phyloP scores from a whole-genome alignment of 2,888 invertebrate genomes.

The Ferdinandea cuprea region DNA sequence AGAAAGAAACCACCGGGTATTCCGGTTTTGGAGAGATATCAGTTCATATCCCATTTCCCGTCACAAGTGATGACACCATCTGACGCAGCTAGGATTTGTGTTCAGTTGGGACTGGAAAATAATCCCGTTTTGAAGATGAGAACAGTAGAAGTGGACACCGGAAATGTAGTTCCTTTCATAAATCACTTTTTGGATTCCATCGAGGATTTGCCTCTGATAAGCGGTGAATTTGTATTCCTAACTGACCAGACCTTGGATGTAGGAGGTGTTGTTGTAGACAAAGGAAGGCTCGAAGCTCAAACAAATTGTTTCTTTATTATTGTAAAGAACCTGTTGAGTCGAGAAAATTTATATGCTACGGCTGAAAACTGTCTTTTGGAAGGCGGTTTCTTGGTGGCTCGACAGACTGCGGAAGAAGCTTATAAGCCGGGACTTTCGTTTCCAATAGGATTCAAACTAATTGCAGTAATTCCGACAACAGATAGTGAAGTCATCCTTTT shows the following conservation, averaged over 20 bases:
- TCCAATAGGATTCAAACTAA: slow-evolving; percentile 78
- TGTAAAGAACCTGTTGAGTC: slow-evolving; percentile 76
- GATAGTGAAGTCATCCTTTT: slow-evolving; percentile 78
- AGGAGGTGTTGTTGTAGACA: slow-evolving; percentile 85
- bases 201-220: slow-evolving; percentile 88
- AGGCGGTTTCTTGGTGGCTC: slow-evolving; percentile 86
- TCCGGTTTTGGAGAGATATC: slow-evolving; percentile 91
- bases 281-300: slow-evolving; percentile 84
- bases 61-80: slow-evolving; percentile 77
- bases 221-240: slow-evolving; percentile 86
- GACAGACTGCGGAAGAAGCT: slow-evolving; percentile 77
- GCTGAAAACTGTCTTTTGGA: slow-evolving; percentile 84
- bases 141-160: slow-evolving; percentile 85
- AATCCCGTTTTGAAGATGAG: slow-evolving; percentile 86
- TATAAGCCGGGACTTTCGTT: slow-evolving; percentile 81
- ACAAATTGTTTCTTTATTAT: slow-evolving; percentile 80
- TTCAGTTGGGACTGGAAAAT: slow-evolving; percentile 91
- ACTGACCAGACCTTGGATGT: slow-evolving; percentile 77
- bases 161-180: slow-evolving; percentile 84
- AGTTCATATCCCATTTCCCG: slow-evolving; percentile 87
- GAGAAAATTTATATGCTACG: slow-evolving; percentile 81
- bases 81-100: slow-evolving; percentile 85
- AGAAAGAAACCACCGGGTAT: slow-evolving; percentile 87
- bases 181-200: slow-evolving; percentile 85
- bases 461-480: slow-evolving; percentile 79